These are phyloP conservation scores for Boloria selene DNA, from an alignment of 2,888 invertebrate species.

Conservation along the genomic window DNA sequence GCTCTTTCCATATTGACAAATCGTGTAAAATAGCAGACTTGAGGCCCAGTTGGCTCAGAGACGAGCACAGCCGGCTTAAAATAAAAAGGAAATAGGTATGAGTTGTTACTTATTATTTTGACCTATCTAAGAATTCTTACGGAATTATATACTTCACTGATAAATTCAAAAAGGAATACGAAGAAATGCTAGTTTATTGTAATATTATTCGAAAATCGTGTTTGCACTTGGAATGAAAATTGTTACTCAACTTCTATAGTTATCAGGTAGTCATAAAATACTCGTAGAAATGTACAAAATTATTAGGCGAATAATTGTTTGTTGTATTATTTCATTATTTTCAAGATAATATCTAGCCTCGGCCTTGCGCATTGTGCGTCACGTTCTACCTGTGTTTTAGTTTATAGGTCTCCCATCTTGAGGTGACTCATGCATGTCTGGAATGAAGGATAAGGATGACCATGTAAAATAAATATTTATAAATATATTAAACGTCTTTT, in stretches of 20 bases:
- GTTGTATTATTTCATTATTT: conserved; percentile 26
- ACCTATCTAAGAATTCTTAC: background rate
- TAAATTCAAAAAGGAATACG: no score
- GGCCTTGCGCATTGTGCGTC: conserved; percentile 17
- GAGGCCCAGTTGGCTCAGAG: conserved; percentile 45
- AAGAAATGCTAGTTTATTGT: no score
- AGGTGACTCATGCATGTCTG: background rate
- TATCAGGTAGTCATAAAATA: conserved; percentile 6
- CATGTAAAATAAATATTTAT: no score
- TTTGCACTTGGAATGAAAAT: no score
- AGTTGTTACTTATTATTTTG: conserved; percentile 5
- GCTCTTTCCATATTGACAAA: no score
- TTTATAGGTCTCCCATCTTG: conserved; percentile 1
- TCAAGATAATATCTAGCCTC: conserved; percentile 31
- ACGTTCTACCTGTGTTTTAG: conserved; percentile 16
- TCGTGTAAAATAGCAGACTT: no score
- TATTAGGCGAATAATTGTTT: conserved; percentile 35
- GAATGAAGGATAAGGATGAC: no score
- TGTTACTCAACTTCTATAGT: background rate
- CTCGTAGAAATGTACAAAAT: conserved; percentile 30
- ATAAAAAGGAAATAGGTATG: conserved; percentile 54
- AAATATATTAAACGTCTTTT: no score
- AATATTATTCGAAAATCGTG: no score
- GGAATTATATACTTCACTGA: no score
- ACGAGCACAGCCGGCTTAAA: conserved; percentile 48